Base-by-base conservation (phyloP, 2,113 vertebrate species). In the Grus americana region DNA sequence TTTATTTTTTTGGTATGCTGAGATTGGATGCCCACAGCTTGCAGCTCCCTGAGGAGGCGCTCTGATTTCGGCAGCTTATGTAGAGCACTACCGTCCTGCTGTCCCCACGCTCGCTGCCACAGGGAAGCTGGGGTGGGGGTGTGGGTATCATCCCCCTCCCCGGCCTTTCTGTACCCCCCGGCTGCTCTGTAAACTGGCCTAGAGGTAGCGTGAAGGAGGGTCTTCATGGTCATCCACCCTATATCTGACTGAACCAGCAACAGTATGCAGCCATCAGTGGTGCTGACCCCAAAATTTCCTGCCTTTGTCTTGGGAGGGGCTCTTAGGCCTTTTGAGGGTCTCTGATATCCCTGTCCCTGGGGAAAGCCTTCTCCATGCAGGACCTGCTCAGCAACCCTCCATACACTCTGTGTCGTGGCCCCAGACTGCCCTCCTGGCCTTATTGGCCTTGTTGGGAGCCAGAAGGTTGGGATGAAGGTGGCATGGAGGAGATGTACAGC, bases 21-120 rank as follows among this genome's bases (percentile, higher is more conserved):
- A 85, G 74, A 91, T 86, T 91, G 57, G 47, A 93, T 95, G 93
- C 78, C 93, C 95, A 92, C 40, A 88, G 78, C 85, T 85, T 85
- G 54, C 13, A 57, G 49, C 40, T 97, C 95, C 94, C 95, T 65
- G 55, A 94, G 94, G 95, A 96, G 40, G 58, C 0, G 87, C 92
- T 86, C 95, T 90, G 81, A 94, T 96, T 97, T 94, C 0, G 0
- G 68, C 72, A 86, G 79, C 46, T 85, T 96, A 97, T 96, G 92
- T 96, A 57, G 95, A 96, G 36, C 95, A 82, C 58, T 54, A 1
- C 63, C 49, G 15, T 76, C 62, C 52, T 58, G 57, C 87, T 73
- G 50, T 80, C 52, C 93, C 84, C 76, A 78, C 0, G 1, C 24
- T 22, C 0, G 1, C 79, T 86, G 62, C 49, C 57, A 32, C 65